Conservation (phyloP, 2,888 invertebrate genomes). For the Eurytoma californica region DNA sequence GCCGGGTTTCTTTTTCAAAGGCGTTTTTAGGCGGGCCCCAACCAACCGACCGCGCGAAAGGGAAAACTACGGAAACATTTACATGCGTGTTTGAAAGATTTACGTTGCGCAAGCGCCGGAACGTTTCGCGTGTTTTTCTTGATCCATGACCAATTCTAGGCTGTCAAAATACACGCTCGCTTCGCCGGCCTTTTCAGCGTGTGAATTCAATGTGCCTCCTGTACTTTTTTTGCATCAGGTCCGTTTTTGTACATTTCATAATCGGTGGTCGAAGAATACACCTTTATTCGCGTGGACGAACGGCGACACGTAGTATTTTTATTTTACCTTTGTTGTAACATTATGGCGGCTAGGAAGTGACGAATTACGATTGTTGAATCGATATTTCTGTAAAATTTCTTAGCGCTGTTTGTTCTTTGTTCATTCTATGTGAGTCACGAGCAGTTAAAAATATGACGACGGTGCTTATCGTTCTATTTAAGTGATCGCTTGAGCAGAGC, state of each 20-base stretch:
- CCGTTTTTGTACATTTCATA: not conserved
- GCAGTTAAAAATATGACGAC: not conserved
- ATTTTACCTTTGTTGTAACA: not conserved
- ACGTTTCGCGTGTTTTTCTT: slow-evolving; percentile 21
- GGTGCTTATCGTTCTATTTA: not conserved
- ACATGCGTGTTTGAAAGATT: slow-evolving; percentile 4
- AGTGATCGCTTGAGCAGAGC: not conserved
- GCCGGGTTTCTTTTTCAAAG: slow-evolving; percentile 4
- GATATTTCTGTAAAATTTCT: too few relatives aligned
- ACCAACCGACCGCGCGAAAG: not conserved
- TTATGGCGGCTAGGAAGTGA: too few relatives aligned
- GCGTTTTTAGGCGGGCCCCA: slow-evolving; percentile 2
- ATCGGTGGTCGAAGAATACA: not conserved
- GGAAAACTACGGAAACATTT: slow-evolving; percentile 12
- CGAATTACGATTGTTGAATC: too few relatives aligned
- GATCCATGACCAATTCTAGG: not conserved
- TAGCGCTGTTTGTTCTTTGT: too few relatives aligned
- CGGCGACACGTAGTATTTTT: not conserved
- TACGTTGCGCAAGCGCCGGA: slow-evolving; percentile 24
- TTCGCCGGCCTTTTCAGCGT: slow-evolving; percentile 19
- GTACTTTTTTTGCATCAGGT: not conserved
- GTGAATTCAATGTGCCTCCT: not conserved
- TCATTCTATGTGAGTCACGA: too few relatives aligned
- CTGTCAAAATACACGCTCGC: slow-evolving; percentile 6
- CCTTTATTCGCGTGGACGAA: not conserved